phyloP scores from a whole-genome alignment of 2,113 vertebrate genomes.

The Hippoglossus stenolepis region DNA sequence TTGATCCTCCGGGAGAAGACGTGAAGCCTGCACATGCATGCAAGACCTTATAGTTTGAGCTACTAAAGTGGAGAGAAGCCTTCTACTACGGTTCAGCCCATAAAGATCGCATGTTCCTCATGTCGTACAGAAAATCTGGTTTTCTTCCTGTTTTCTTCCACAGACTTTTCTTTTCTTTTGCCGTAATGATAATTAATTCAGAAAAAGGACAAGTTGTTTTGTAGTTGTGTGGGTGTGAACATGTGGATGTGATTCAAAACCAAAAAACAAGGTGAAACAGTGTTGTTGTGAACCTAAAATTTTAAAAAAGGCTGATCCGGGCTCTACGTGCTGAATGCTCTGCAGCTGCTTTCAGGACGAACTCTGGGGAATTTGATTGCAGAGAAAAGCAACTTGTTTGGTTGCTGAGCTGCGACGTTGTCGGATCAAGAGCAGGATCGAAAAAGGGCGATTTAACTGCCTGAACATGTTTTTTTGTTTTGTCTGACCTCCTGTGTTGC shows the following conservation, averaged over 20 bases:
- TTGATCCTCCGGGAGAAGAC: conserved; percentile 26
- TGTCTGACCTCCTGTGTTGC: background rate
- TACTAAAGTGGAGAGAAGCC: background rate
- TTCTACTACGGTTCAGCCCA: background rate
- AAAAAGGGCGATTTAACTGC: background rate
- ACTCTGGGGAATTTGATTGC: background rate
- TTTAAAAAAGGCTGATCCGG: too few species aligned
- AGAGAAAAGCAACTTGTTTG: background rate
- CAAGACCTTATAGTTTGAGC: background rate
- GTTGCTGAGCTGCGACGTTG: background rate
- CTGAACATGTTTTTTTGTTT: too few species aligned
- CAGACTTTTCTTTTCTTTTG: too few species aligned
- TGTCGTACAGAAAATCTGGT: background rate
- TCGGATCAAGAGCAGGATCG: background rate
- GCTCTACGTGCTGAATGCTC: too few species aligned
- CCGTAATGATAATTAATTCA: too few species aligned
- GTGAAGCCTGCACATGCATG: background rate
- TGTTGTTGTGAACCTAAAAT: too few species aligned
- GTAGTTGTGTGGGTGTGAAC: too few species aligned
- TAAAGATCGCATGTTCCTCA: conserved; percentile 1
- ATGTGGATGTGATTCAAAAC: too few species aligned
- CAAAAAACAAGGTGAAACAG: too few species aligned
- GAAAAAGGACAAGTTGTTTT: too few species aligned
- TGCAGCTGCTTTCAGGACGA: background rate
- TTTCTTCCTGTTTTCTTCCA: too few species aligned